Base-by-base conservation (phyloP, 2,888 invertebrate genomes). In the Colostygia pectinataria region DNA sequence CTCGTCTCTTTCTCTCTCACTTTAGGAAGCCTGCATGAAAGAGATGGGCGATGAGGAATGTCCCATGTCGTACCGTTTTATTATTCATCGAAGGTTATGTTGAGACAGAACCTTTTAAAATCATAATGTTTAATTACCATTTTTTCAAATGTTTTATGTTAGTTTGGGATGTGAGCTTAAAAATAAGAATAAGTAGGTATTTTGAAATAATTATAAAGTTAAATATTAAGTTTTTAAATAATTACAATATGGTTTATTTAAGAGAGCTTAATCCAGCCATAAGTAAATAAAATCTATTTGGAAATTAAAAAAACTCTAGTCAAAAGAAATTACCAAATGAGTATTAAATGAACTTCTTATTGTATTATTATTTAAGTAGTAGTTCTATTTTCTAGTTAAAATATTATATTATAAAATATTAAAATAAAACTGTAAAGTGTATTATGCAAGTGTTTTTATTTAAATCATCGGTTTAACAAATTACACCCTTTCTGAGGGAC, bases 1-100 rank as follows among this genome's bases (percentile, higher is more conserved):
- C 4, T 9, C 59, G 62, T 77, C 82, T 63, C 65, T 59, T 54
- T 75, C 65, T 39, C 46, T 51, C 68, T 18, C 53, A 42, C 12
- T 4, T 12, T 24, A 8, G 27, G 15, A 2, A 2, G 10, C 25
- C 14, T 14, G 59, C 25, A 44, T 2, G 57, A 70, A 52, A 68
- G 63, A 57, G 83, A 70, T 51, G 61, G 53, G 28, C 37, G 53
- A 47, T 52, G 51, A 75, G 77, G 87, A 88, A 88, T 88, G 87
- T 84, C 78, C 71, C 77, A 74, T 77, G 66, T 65, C 56, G 59
- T 65, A 71, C 71, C 66, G 74, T 80, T 83, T 82, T 83, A 80
- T 83, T 84, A 84, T 82, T 83, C 80, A 82, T 75, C 71, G 74
- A 79, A 77, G 77, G 74, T 73, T 74, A 67, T 57, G 66, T 66